phyloP scores from a whole-genome alignment of 2,888 invertebrate genomes.

The Embidobia sp. region DNA sequence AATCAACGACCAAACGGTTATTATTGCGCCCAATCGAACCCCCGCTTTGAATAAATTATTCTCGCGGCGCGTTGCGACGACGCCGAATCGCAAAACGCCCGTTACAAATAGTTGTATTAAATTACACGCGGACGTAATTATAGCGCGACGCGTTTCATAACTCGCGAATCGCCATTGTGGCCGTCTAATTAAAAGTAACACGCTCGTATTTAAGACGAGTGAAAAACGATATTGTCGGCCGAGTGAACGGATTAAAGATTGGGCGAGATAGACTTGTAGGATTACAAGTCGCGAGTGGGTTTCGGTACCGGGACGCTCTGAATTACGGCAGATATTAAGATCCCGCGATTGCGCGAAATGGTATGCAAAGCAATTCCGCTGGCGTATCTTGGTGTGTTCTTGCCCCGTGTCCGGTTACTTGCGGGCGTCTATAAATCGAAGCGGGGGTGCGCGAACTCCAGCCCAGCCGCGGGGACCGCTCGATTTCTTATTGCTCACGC shows the following conservation, averaged over 20 bases:
- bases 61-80: no score
- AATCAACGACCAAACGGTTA: no score
- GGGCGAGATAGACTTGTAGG: constrained; percentile 55
- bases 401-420: constrained; percentile 73
- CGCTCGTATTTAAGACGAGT: neutral
- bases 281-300: constrained; percentile 16
- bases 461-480: constrained; percentile 44
- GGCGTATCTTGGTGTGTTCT: constrained; percentile 60
- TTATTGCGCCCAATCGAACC: no score
- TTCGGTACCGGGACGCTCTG: constrained; percentile 68
- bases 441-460: constrained; percentile 53
- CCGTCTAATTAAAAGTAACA: no score
- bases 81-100: no score
- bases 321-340: constrained; percentile 81
- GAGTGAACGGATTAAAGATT: constrained; percentile 39
- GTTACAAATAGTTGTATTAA: no score
- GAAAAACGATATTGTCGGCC: constrained; percentile 28
- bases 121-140: no score
- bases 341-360: constrained; percentile 80
- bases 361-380: constrained; percentile 80
- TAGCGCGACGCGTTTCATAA: no score
- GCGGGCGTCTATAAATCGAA: constrained; percentile 73
- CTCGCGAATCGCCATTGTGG: no score
- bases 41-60: no score
- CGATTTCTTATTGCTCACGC: constrained; percentile 57